Percentiles rank a stretch among this genome's conserved stretches.
Evolutionary conservation across 2,888 invertebrate species (phyloP).

Genomic region (Hanleya hanleyi): DNA sequence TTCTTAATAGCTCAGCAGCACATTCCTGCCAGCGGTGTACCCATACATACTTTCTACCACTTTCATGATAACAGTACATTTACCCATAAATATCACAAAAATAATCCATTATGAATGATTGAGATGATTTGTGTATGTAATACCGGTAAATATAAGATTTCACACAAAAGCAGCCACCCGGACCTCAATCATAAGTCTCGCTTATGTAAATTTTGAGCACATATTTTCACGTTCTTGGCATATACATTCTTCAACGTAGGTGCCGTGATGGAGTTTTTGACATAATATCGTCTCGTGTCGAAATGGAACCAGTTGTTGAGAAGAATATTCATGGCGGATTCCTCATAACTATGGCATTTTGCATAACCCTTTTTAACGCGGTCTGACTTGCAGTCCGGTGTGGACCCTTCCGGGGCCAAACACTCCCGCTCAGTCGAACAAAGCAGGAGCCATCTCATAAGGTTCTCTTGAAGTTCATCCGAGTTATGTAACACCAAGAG

Average conservation of each 20-base stretch:
- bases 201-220: background rate
- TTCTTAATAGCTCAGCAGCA: no score
- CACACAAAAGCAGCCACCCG: no score
- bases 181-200: background rate
- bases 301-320: conserved; percentile 67
- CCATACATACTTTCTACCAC: no score
- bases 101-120: no score
- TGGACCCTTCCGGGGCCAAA: conserved; percentile 61
- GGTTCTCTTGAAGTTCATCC: conserved; percentile 47
- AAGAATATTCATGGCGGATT: conserved; percentile 72
- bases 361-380: conserved; percentile 46
- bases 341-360: conserved; percentile 70
- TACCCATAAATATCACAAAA: no score
- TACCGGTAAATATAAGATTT: no score
- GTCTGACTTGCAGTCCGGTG: conserved; percentile 49
- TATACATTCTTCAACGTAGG: background rate
- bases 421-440: conserved; percentile 70
- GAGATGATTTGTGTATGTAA: no score
- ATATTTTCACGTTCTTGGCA: background rate
- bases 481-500: conserved; percentile 69
- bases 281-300: conserved; percentile 50
- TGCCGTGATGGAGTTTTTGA: background rate
- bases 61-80: no score
- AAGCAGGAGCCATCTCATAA: conserved; percentile 66
- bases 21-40: no score